Evolutionary conservation across 1,140 invertebrate species (phyloP).

Genomic region (Centruroides vittatus): DNA sequence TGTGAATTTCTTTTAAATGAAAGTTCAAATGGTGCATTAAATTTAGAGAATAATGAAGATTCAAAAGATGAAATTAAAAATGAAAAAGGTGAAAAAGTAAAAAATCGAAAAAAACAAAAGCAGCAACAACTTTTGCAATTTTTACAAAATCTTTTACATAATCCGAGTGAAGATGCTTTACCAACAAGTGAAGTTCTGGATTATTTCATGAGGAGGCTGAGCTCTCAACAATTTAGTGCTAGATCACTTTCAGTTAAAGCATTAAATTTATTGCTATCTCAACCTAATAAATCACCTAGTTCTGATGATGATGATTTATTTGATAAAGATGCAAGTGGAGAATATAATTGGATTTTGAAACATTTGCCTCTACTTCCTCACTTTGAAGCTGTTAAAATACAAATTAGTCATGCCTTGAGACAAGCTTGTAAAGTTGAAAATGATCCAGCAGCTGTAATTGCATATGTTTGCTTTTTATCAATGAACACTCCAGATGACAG

Average conservation of each 20-base stretch:
- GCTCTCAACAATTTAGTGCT: conserved; percentile 60
- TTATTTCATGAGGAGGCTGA: conserved; percentile 73
- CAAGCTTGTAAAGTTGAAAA: conserved; percentile 80
- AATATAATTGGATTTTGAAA: conserved; percentile 54
- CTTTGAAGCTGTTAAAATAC: conserved; percentile 34
- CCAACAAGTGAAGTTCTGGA: conserved; percentile 68
- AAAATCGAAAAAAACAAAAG: conserved; percentile 42
- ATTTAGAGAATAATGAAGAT: neutral
- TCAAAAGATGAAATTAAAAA: conserved; percentile 19
- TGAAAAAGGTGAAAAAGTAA: conserved; percentile 24
- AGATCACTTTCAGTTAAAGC: conserved; percentile 57
- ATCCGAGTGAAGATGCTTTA: conserved; percentile 31
- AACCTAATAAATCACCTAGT: conserved; percentile 27
- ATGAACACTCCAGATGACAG: conserved; percentile 49
- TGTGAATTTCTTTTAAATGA: conserved; percentile 84
- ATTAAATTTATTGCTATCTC: conserved; percentile 44
- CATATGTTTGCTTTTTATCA: conserved; percentile 77
- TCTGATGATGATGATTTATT: conserved; percentile 23
- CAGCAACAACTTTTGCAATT: conserved; percentile 65
- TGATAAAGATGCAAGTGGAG: conserved; percentile 1
- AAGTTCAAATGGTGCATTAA: conserved; percentile 14
- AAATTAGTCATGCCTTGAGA: conserved; percentile 26
- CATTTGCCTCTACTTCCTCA: conserved; percentile 38
- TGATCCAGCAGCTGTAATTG: conserved; percentile 62
- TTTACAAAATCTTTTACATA: conserved; percentile 39